Percentiles rank a stretch among this genome's conserved stretches.
These are phyloP conservation scores for Aphaenogaster rudis DNA, from an alignment of 1,140 invertebrate species.

Conservation along the genomic window DNA sequence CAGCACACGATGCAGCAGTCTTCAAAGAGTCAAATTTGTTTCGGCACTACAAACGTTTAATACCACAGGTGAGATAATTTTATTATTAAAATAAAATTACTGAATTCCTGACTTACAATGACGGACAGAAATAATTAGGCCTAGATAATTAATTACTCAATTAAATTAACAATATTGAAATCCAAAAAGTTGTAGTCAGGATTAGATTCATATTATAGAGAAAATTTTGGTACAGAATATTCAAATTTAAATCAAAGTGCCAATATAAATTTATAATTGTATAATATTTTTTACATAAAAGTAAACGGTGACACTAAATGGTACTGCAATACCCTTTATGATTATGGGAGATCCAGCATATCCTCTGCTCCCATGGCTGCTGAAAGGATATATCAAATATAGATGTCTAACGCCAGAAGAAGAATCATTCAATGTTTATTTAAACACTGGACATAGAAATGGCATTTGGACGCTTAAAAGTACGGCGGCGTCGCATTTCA, in stretches of 20 bases:
- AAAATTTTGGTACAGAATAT: neutral
- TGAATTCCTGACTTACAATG: neutral
- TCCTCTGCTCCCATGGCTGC: neutral
- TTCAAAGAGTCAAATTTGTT: neutral
- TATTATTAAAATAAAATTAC: neutral
- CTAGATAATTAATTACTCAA: neutral
- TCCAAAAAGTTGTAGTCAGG: neutral
- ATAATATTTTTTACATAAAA: neutral
- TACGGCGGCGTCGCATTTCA: constrained; percentile 18
- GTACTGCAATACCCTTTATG: neutral
- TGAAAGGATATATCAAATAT: constrained; percentile 17
- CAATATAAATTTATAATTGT: neutral
- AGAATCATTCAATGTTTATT: constrained; percentile 21
- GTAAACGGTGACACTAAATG: neutral
- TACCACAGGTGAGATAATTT: neutral
- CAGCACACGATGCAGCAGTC: neutral
- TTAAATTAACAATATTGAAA: neutral
- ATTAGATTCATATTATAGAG: neutral
- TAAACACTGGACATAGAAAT: constrained; percentile 17
- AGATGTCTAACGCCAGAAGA: neutral
- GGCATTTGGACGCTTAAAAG: neutral
- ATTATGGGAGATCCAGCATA: constrained; percentile 18
- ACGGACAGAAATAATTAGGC: neutral
- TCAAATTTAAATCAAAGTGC: neutral
- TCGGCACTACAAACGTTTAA: neutral